Evolutionary conservation across 2,113 vertebrate species (phyloP), one percentile per base, ranked within the genome.

Genomic region (Sander vitreus): DNA sequence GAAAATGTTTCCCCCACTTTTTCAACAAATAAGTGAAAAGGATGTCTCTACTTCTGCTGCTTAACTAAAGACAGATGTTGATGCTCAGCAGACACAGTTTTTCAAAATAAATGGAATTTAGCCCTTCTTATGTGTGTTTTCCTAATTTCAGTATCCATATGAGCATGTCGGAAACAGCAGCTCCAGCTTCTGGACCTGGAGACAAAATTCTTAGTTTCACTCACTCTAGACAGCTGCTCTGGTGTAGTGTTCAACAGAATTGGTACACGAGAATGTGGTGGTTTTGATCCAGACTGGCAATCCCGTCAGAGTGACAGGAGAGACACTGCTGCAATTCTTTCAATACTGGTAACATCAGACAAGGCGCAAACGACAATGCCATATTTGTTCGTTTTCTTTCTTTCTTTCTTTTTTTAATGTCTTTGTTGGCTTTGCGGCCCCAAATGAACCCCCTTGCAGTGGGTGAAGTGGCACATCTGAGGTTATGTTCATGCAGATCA

Each of bases 21-120:
- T 93, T 90, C 86, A 69, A 87, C 90, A 85, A 92, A 89, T 93
- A 92, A 94, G 91, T 92, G 88, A 93, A 93, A 93, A 93, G 91
- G 91, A 92, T 92, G 92, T 91, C 92, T 94, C 91, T 90, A 67
- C 89, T 93, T 85, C 83, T 77, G 39, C 39, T 80, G 78, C 86
- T 89, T 91, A 94, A 95, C 89, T 87, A 90, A 93, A 95, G 93
- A 91, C 93, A 94, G 93, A 94, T 94, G 91, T 88, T 91, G 89
- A 93, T 90, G 92, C 85, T 91, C 86, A 84, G 85, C 91, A 93
- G 93, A 92, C 87, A 79, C 75, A 58, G 85, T 86, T 90, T 91
- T 84, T 89, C 84, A 89, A 91, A 90, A 92, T 84, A 92, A 91
- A 88, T 81, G 87, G 92, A 92, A 91, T 91, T 90, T 76, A 80